Evolutionary conservation across 2,113 vertebrate genomes (phyloP), one percentile per base, ranked within the genome.

Genomic region (Hiodon alosoides): DNA sequence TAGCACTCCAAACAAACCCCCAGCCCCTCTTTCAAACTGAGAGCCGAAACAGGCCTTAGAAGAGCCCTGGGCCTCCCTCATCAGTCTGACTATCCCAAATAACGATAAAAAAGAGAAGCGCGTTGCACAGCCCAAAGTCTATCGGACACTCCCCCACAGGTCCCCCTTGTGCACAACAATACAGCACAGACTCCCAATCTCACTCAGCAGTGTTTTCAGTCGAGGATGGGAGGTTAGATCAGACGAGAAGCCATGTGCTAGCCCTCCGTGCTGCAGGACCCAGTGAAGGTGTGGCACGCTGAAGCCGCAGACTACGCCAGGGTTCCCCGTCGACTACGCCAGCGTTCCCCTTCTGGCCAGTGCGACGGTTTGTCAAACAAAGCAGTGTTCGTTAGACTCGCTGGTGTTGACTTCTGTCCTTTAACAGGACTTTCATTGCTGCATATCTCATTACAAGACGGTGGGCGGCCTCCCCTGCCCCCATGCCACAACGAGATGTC

Each of bases 341-440:
- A 69, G 79, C 72, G 74, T 67, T 75, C 78, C 60, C 47, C 76
- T 67, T 74, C 83, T 85, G 83, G 57, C 78, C 71, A 80, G 67
- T 83, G 72, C 86, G 80, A 31, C 31, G 31, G 31, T 31, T 31
- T 31, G 31, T 31, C 31, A 31, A 84, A 79, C 81, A 80, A 67
- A 54, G 79, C 76, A 79, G 70, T 68, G 81, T 82, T 76, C 31
- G 31, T 31, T 31, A 31, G 31, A 31, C 31, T 31, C 31, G 31
- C 31, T 31, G 31, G 31, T 31, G 62, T 70, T 54, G 48, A 72
- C 81, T 59, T 72, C 46, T 66, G 53, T 10, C 46, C 73, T 65
- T 50, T 13, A 7, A 14, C 6, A 46, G 74, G 54, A 11, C 71
- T 78, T 79, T 77, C 64, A 72, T 73, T 73, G 54, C 57, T 53